A percentile compares a stretch with the other conserved stretches of the same genome.
Conservation (phyloP, 2,797 vertebrate species). For the Microctenopoma lineatum region DNA sequence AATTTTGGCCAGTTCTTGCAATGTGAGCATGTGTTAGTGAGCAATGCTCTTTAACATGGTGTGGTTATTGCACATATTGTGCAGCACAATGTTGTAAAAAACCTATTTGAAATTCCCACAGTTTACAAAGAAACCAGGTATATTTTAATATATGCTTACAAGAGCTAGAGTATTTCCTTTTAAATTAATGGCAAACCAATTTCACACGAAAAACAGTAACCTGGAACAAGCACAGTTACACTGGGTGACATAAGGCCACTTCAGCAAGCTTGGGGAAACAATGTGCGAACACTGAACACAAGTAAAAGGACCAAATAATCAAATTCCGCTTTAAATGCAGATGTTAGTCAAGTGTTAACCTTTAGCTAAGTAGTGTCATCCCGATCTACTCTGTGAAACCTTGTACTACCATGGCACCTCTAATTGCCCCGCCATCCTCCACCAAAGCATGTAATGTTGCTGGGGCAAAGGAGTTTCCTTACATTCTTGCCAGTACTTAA, state of each 20-base stretch:
- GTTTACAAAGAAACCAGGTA: slow-evolving; percentile 1
- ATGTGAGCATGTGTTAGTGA: slow-evolving; percentile 3
- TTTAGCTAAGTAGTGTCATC: slow-evolving; percentile 30
- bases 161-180: slow-evolving; percentile 2
- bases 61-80: slow-evolving; percentile 14
- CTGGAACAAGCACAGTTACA: slow-evolving; percentile 10
- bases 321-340: slow-evolving; percentile 26
- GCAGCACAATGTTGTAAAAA: slow-evolving; percentile 22
- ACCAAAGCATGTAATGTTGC: slow-evolving; percentile 54
- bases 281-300: not conserved
- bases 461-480: slow-evolving; percentile 49
- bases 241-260: slow-evolving; percentile 2
- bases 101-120: slow-evolving; percentile 12
- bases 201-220: not conserved
- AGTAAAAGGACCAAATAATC: slow-evolving; percentile 22
- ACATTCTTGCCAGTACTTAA: slow-evolving; percentile 65
- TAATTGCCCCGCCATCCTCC: slow-evolving; percentile 65
- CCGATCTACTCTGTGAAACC: slow-evolving; percentile 41
- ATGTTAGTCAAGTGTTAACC: slow-evolving; percentile 30
- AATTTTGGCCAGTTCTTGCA: slow-evolving; percentile 3
- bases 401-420: slow-evolving; percentile 53
- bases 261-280: not conserved
- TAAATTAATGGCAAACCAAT: not conserved
- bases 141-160: not conserved
- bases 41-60: slow-evolving; percentile 29